Conservation (phyloP, 92 coral and sea anemone genomes). For the Epizoanthus fatuus region DNA sequence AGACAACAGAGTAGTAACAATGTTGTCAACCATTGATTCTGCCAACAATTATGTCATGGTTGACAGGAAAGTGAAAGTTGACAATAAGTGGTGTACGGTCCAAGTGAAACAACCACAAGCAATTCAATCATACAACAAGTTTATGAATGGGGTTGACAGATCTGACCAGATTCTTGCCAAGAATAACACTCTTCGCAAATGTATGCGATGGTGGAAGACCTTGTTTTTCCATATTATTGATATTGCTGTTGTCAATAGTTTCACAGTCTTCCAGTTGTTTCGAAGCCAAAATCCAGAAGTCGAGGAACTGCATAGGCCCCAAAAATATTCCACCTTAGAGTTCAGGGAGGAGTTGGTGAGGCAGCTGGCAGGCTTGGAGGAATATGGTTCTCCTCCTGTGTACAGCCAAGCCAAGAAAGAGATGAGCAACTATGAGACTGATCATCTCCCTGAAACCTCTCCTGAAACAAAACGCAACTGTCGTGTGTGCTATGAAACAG, state of each 20-base stretch:
- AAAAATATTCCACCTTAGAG: no score
- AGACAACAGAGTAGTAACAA: conserved; percentile 17
- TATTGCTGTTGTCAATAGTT: conserved; percentile 42
- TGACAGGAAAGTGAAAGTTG: conserved; percentile 9
- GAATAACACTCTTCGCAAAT: no score
- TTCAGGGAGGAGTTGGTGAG: conserved; percentile 38
- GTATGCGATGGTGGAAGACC: no score
- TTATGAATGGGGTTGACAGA: conserved; percentile 46
- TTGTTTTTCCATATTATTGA: no score
- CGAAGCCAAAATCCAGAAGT: conserved; percentile 5
- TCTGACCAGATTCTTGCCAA: conserved; percentile 33
- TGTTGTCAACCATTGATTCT: conserved; percentile 43
- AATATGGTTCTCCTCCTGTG: conserved; percentile 35
- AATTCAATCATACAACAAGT: conserved; percentile 39
- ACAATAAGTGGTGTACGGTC: conserved; percentile 5
- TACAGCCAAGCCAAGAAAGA: no score
- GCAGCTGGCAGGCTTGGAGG: conserved; percentile 43
- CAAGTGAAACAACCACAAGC: conserved; percentile 48
- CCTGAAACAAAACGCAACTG: conserved; percentile 10
- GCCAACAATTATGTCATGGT: conserved; percentile 28
- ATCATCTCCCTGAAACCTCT: conserved; percentile 29
- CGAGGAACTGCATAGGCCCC: neutral
- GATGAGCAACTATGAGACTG: no score
- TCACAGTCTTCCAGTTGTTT: conserved; percentile 27
- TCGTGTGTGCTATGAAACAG: no score